Base-by-base conservation (phyloP, 1,140 invertebrate genomes). In the Eriocheir sinensis region DNA sequence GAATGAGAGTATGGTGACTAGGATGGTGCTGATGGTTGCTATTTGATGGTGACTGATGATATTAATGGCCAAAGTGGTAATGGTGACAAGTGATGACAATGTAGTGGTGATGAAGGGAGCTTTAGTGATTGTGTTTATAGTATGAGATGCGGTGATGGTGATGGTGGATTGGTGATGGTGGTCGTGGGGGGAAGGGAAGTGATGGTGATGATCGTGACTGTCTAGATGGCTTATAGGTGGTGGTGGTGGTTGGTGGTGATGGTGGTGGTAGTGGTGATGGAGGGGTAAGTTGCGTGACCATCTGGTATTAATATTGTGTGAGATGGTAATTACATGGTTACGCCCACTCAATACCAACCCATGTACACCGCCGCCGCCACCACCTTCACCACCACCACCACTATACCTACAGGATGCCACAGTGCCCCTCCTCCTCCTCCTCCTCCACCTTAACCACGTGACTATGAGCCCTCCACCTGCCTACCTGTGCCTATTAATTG, bases 271-370 rank as follows among this genome's bases (percentile, higher is more conserved):
- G 89, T 32, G 32, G 48, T 27, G 48, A 72, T 44, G 21, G 6
- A 41, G 44, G 89, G 48, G 53, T 38, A 32, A 21, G 32, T 9
- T 72, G 89, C 89, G 89, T 90, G 89, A 34, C 48, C 36, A 53
- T 44, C 38, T 8, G 53, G 60, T 41, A 90, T 90, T 36, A 90
- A 90, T 90, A 90, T 90, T 38, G 36, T 30, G 32, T 27, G 89
- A 72, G 89, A 72, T 38, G 48, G 89, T 72, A 90, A 90, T 90
- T 90, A 90, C 36, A 90, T 90, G 60, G 60, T 90, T 53, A 72
- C 60, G 60, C 60, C 60, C 60, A 72, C n/a, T n/a, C 60, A 72
- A 72, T 72, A 72, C 60, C 60, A 72, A n/a, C 60, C 60, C 8
- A n/a, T 72, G 60, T 72, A 72, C 27, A 72, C 60, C 60, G 60